Conservation (phyloP, 2,113 vertebrate genomes). For the Sander vitreus region DNA sequence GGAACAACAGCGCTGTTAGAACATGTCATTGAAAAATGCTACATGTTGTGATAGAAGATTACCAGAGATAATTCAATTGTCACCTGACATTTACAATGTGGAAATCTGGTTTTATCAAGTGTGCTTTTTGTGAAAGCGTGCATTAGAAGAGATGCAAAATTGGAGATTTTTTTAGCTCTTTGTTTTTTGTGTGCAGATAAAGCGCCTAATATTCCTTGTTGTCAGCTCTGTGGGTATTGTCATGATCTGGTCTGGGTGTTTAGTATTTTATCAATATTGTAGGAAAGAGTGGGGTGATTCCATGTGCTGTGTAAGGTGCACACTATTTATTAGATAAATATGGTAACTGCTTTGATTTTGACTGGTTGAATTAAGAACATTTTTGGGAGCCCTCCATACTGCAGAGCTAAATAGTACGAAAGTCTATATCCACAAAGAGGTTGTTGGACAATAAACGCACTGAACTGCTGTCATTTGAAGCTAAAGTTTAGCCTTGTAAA, state of each 20-base stretch:
- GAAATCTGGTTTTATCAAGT: conserved; percentile 34
- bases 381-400: conserved; percentile 5
- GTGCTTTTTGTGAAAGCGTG: conserved; percentile 13
- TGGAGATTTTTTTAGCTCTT: conserved; percentile 14
- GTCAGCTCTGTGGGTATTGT: neutral
- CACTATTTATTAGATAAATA: neutral
- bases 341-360: conserved; percentile 12
- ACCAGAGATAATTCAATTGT: conserved; percentile 33
- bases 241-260: neutral
- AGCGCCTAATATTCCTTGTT: neutral
- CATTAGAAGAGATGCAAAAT: conserved; percentile 24
- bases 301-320: neutral
- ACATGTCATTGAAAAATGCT: conserved; percentile 50
- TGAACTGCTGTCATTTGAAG: conserved; percentile 1
- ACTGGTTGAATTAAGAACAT: neutral
- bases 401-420: neutral
- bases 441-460: neutral
- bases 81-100: conserved; percentile 46
- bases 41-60: conserved; percentile 44
- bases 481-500: neutral
- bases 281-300: neutral
- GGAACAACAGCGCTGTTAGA: conserved; percentile 24
- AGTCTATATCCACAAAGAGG: neutral
- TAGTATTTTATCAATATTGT: neutral
- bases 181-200: conserved; percentile 2